phyloP scores from a whole-genome alignment of 2,888 invertebrate species.

The Carabus problematicus region DNA sequence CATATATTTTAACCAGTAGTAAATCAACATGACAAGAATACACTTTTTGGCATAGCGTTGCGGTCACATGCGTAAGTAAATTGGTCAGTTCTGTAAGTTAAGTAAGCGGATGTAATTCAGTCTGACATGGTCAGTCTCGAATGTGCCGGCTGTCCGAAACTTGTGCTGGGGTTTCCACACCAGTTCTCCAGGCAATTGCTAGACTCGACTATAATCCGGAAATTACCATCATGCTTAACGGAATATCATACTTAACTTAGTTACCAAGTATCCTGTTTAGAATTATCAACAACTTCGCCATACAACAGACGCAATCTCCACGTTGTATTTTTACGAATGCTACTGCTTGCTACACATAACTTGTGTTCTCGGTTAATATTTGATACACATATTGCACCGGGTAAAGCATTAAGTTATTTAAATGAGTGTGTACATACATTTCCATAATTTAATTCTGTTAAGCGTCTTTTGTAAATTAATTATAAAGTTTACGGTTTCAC shows the following conservation, averaged over 20 bases:
- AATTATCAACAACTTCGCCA: too few species aligned
- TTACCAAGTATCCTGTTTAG: too few species aligned
- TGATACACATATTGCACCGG: too few species aligned
- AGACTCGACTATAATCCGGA: constrained; percentile 32
- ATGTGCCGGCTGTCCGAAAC: constrained; percentile 29
- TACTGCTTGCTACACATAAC: too few species aligned
- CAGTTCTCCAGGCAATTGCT: constrained; percentile 28
- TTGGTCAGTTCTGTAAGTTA: too few species aligned
- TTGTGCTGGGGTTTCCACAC: constrained; percentile 32
- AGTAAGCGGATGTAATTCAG: constrained; percentile 24
- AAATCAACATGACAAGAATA: not conserved
- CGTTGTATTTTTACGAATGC: too few species aligned
- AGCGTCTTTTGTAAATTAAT: constrained; percentile 35
- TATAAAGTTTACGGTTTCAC: constrained; percentile 31
- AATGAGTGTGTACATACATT: constrained; percentile 26
- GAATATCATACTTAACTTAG: constrained; percentile 23
- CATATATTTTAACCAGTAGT: not conserved
- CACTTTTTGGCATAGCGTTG: too few species aligned
- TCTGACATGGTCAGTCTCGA: constrained; percentile 12
- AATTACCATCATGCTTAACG: constrained; percentile 30
- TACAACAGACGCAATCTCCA: too few species aligned
- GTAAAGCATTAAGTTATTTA: not conserved
- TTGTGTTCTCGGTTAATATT: too few species aligned
- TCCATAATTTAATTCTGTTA: constrained; percentile 22
- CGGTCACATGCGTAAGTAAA: too few species aligned